A percentile compares a stretch with the other conserved stretches of the same genome.
Conservation (phyloP, 2,888 invertebrate genomes). For the Tolmerus cingulatus region DNA sequence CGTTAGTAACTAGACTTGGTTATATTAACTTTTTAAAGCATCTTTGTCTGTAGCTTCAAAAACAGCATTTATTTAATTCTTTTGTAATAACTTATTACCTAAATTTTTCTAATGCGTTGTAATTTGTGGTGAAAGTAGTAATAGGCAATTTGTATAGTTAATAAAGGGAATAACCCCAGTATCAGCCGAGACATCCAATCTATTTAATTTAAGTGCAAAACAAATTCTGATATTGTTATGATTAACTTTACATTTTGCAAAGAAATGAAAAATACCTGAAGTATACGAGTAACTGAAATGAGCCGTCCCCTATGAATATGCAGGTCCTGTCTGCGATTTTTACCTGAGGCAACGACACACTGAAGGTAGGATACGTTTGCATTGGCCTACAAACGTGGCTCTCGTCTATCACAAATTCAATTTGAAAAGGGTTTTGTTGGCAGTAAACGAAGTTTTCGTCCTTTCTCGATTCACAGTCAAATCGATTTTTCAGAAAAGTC, state of each 20-base stretch:
- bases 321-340: conserved; percentile 8
- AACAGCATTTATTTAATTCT: no score
- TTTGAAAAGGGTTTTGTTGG: conserved; percentile 22
- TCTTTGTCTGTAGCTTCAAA: no score
- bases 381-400: conserved; percentile 16
- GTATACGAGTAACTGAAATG: background rate
- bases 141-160: no score
- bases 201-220: background rate
- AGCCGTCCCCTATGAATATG: conserved; percentile 30
- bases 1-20: no score
- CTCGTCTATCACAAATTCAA: conserved; percentile 15
- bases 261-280: background rate
- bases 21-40: no score
- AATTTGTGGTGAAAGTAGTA: no score
- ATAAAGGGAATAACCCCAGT: background rate
- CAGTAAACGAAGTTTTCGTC: conserved; percentile 10
- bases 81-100: no score
- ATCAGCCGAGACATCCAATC: background rate
- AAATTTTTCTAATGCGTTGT: no score
- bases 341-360: background rate
- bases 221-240: background rate
- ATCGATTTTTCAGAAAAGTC: conserved; percentile 1
- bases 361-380: background rate
- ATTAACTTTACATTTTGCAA: background rate
- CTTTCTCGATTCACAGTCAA: conserved; percentile 7